phyloP scores from a whole-genome alignment of 2,113 vertebrate species.

The Leptodactylus fuscus region DNA sequence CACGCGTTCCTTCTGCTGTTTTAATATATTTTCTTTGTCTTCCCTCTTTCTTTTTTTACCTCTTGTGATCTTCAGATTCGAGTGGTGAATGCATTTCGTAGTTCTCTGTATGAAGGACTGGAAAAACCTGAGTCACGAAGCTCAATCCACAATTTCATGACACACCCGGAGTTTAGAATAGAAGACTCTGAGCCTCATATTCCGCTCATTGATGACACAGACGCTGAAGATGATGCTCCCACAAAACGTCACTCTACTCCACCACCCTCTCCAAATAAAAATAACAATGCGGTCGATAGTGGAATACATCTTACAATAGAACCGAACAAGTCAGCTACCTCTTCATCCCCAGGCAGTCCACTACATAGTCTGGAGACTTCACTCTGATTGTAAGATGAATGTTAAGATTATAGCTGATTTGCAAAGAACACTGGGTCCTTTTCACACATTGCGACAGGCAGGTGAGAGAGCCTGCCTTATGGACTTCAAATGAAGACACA shows the following conservation, averaged over 20 bases:
- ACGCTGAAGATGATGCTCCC: constrained; percentile 96
- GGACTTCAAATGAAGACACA: constrained; percentile 92
- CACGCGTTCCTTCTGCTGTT: background rate
- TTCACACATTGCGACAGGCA: constrained; percentile 80
- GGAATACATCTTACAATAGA: constrained; percentile 93
- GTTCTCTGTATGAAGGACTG: constrained; percentile 97
- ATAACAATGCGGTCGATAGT: constrained; percentile 98
- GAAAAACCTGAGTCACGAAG: constrained; percentile 95
- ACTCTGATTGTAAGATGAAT: constrained; percentile 92
- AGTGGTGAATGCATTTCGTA: constrained; percentile 99
- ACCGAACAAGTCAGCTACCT: constrained; percentile 90
- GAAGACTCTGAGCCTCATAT: constrained; percentile 99
- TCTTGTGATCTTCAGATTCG: constrained; percentile 87
- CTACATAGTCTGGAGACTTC: constrained; percentile 99
- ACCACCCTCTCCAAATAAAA: constrained; percentile 94
- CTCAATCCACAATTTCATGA: constrained; percentile 99
- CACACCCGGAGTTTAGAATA: constrained; percentile 98
- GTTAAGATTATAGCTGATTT: constrained; percentile 82
- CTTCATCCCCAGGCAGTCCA: constrained; percentile 93
- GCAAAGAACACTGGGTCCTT: constrained; percentile 85
- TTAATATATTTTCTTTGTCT: constrained; percentile 56
- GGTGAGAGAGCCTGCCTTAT: constrained; percentile 80
- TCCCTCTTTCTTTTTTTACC: constrained; percentile 32
- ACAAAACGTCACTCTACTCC: constrained; percentile 93
- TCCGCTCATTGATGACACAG: constrained; percentile 98